phyloP scores from a whole-genome alignment of 2,797 vertebrate species.

The Buceros bicornis region DNA sequence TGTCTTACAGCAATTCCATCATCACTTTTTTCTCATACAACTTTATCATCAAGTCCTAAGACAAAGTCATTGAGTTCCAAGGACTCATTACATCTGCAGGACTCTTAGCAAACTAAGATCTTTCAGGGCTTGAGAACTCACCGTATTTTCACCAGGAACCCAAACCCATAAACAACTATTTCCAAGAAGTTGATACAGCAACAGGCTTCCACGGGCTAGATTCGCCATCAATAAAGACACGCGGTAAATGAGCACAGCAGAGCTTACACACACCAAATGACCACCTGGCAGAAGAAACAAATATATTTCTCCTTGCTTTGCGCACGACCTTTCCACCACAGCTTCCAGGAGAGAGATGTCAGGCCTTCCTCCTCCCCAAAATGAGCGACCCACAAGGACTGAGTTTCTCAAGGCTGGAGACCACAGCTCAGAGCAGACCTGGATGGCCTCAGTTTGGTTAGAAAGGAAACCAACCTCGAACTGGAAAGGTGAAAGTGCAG shows the following conservation, averaged over 20 bases:
- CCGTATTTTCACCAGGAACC: neutral
- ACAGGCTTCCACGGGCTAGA: neutral
- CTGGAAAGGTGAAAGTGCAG: slow-evolving; percentile 2
- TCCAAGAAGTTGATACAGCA: neutral
- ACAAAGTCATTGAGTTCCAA: neutral
- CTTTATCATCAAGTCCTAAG: neutral
- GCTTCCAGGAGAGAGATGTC: neutral
- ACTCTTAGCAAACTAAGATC: neutral
- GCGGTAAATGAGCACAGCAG: neutral
- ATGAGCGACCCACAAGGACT: neutral
- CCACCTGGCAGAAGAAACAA: neutral
- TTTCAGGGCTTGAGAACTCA: neutral
- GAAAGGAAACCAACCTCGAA: neutral
- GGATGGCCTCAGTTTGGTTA: neutral
- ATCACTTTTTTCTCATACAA: neutral
- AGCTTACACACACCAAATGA: neutral
- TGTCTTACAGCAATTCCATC: neutral
- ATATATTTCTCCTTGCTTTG: neutral
- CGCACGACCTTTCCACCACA: neutral
- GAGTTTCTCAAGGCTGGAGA: neutral
- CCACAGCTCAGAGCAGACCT: neutral
- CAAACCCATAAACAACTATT: neutral
- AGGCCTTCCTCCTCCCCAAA: neutral
- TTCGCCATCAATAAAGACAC: neutral
- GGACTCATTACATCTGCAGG: neutral